A percentile compares a stretch with the other conserved stretches of the same genome.
phyloP scores from a whole-genome alignment of 2,888 invertebrate genomes.

The Caenorhabditis panamensis region DNA sequence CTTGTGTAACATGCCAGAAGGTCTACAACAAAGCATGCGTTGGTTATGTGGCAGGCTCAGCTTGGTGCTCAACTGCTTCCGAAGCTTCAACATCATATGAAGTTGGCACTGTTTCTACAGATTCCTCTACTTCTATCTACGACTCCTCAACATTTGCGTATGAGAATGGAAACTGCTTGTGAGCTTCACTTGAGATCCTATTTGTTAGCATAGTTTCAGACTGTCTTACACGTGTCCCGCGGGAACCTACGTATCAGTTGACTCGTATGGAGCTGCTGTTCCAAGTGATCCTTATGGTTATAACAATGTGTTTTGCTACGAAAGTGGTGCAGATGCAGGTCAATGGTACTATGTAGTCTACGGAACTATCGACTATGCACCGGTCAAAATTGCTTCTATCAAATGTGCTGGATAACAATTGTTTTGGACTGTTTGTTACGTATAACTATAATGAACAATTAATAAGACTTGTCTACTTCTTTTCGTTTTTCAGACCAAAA shows the following conservation, averaged over 20 bases:
- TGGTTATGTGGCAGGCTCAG: not conserved
- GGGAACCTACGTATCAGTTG: not conserved
- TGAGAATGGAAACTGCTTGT: constrained; percentile 5
- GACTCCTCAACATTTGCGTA: no score
- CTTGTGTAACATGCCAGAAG: not conserved
- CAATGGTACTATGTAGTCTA: constrained; percentile 29
- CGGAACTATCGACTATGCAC: not conserved
- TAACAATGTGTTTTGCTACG: constrained; percentile 8
- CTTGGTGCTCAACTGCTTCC: not conserved
- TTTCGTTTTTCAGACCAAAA: no score
- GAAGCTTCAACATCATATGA: not conserved
- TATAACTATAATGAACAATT: no score
- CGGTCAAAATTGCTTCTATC: not conserved
- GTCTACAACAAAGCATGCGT: not conserved
- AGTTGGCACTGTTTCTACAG: no score
- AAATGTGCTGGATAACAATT: not conserved
- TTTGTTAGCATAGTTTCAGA: not conserved
- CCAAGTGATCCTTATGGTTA: not conserved
- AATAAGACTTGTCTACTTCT: no score
- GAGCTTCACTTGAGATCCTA: not conserved
- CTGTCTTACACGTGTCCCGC: not conserved
- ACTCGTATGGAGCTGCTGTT: not conserved
- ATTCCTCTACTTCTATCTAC: no score
- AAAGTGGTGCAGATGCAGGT: constrained; percentile 16
- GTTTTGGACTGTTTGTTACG: no score